Evolutionary conservation across 2,888 invertebrate genomes (phyloP).

Genomic region (Isoperla grammatica): DNA sequence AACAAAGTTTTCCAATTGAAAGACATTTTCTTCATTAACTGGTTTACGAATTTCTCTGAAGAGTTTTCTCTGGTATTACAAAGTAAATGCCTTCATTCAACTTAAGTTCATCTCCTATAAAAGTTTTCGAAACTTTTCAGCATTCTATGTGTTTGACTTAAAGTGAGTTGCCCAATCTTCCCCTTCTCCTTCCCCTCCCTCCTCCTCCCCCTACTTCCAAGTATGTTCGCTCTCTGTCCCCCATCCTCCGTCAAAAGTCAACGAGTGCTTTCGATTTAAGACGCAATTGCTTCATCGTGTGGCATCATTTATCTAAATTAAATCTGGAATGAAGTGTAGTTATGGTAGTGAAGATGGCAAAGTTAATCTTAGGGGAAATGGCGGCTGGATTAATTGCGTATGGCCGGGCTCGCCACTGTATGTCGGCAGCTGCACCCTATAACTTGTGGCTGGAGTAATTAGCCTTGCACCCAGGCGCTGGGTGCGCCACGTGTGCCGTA

Average conservation of each 20-base stretch:
- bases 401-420: background rate
- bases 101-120: constrained; percentile 12
- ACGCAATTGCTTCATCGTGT: constrained; percentile 1
- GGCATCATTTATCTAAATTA: constrained; percentile 26
- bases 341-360: constrained; percentile 15
- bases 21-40: too few relatives aligned
- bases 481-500: too few relatives aligned
- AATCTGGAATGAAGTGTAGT: constrained; percentile 24
- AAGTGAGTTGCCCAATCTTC: constrained; percentile 18
- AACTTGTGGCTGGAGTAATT: too few relatives aligned
- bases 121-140: constrained; percentile 12
- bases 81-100: constrained; percentile 11
- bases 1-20: too few relatives aligned
- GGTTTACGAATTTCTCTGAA: too few relatives aligned
- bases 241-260: background rate
- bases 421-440: too few relatives aligned
- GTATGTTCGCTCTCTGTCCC: background rate
- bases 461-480: too few relatives aligned
- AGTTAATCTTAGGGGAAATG: constrained; percentile 21
- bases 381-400: constrained; percentile 13
- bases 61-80: background rate
- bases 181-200: background rate
- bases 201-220: background rate
- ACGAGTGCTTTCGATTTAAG: constrained; percentile 9
- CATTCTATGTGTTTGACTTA: constrained; percentile 18